Conservation (phyloP, 2,113 vertebrate species). For the Eulemur rufifrons region DNA sequence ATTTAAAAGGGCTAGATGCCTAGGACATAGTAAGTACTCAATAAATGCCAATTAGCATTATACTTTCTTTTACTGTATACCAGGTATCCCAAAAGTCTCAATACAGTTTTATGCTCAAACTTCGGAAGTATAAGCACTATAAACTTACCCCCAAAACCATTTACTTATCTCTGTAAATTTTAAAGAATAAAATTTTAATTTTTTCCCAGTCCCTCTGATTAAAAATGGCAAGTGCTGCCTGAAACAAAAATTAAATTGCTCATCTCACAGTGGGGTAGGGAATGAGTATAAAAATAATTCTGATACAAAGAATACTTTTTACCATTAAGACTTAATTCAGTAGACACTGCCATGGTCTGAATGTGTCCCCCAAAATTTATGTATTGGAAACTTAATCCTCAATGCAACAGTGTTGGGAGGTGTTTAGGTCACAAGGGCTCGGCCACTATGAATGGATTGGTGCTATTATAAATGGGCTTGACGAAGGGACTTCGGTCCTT, state of each 20-base stretch:
- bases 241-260: constrained; percentile 7
- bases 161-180: not conserved
- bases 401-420: not conserved
- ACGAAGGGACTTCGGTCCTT: not conserved
- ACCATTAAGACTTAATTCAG: not conserved
- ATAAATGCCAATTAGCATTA: not conserved
- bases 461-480: not conserved
- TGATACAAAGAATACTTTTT: not conserved
- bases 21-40: not conserved
- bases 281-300: not conserved
- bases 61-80: not conserved
- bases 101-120: not conserved
- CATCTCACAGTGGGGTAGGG: not conserved
- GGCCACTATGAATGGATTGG: not conserved
- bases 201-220: not conserved
- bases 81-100: not conserved
- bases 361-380: not conserved
- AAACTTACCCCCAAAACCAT: not conserved
- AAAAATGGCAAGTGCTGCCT: not conserved
- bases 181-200: not conserved
- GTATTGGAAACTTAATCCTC: not conserved
- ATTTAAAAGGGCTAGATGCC: not conserved
- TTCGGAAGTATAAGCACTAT: not conserved
- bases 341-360: not conserved
- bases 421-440: not conserved